Conservation (phyloP, 1,140 invertebrate species). For the Atta cephalotes region DNA sequence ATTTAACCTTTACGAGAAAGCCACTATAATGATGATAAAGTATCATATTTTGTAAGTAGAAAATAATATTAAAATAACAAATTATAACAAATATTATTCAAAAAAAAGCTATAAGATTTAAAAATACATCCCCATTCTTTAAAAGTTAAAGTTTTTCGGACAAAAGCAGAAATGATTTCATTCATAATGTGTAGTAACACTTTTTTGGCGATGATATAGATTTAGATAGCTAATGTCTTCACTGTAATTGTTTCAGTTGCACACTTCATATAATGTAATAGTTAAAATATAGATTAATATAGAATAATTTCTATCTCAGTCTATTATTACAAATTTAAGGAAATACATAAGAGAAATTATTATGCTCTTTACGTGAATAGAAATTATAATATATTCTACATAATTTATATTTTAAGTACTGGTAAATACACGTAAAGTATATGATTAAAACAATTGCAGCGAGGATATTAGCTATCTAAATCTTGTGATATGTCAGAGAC, state of each 20-base stretch:
- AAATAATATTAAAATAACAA: too few relatives aligned
- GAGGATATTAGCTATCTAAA: not conserved
- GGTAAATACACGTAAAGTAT: not conserved
- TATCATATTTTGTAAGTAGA: too few relatives aligned
- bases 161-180: not conserved
- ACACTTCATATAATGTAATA: not conserved
- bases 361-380: not conserved
- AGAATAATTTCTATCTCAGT: too few relatives aligned
- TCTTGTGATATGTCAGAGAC: slow-evolving; percentile 34
- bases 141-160: not conserved
- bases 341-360: not conserved
- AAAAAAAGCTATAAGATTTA: too few relatives aligned
- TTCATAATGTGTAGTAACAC: not conserved
- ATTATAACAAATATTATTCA: too few relatives aligned
- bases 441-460: not conserved
- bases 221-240: not conserved
- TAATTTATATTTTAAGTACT: not conserved
- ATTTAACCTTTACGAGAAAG: not conserved
- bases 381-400: not conserved
- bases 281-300: not conserved
- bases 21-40: too few relatives aligned
- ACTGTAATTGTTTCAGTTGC: not conserved
- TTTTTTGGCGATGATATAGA: not conserved
- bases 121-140: too few relatives aligned
- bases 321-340: not conserved